Evolutionary conservation across 1,140 invertebrate species (phyloP).

Genomic region (Apis florea): DNA sequence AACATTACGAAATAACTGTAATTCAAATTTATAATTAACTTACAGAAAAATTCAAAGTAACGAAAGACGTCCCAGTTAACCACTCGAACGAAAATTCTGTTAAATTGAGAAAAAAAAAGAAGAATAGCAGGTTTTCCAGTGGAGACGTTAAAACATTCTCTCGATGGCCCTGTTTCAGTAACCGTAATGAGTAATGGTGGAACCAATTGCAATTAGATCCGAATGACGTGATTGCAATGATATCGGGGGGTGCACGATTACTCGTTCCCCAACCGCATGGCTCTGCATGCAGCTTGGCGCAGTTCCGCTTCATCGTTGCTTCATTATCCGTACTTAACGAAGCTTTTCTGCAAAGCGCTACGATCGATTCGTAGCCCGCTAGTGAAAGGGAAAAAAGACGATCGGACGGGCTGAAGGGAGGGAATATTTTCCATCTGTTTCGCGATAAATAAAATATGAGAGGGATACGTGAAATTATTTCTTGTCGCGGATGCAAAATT

Average conservation of each 20-base stretch:
- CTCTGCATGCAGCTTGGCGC: conserved; percentile 20
- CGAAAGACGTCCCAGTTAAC: too few species aligned
- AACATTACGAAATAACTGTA: too few species aligned
- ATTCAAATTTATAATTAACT: too few species aligned
- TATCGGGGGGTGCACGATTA: conserved; percentile 28
- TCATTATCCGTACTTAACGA: conserved; percentile 54
- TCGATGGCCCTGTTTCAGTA: conserved; percentile 21
- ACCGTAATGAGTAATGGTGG: conserved; percentile 35
- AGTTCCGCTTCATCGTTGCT: conserved; percentile 45
- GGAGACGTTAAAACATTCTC: conserved; percentile 1
- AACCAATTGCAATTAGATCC: conserved; percentile 34
- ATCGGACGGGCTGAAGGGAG: not conserved
- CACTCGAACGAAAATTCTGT: not conserved
- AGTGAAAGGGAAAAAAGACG: conserved; percentile 14
- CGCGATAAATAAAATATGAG: not conserved
- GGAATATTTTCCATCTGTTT: not conserved
- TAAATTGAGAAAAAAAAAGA: not conserved
- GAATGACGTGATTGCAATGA: conserved; percentile 45
- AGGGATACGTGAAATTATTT: too few species aligned
- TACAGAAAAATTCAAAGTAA: not conserved
- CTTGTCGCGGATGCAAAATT: too few species aligned
- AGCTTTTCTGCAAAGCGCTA: conserved; percentile 35
- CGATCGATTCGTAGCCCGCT: conserved; percentile 39
- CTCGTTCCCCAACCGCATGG: conserved; percentile 32
- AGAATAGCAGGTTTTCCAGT: not conserved